Evolutionary conservation across 2,113 vertebrate species (phyloP).

Genomic region (Platichthys flesus): DNA sequence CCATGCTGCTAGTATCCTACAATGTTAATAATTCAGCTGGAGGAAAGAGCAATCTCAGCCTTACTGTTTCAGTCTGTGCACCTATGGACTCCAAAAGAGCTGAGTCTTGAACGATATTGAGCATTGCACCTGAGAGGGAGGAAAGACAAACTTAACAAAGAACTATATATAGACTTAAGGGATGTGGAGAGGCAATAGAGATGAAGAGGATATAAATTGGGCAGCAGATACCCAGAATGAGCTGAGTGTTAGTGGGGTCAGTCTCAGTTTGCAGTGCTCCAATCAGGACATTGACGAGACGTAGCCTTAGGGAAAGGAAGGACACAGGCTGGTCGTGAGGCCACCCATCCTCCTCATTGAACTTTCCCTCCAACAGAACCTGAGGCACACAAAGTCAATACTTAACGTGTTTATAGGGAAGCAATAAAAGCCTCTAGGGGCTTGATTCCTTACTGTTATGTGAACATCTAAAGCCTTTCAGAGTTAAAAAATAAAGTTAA

Average conservation of each 20-base stretch:
- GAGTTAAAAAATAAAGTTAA: no score
- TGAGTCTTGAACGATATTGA: slow-evolving; percentile 97
- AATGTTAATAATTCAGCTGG: background rate
- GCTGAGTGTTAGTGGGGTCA: slow-evolving; percentile 95
- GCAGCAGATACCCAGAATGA: slow-evolving; percentile 89
- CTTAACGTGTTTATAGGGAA: slow-evolving; percentile 6
- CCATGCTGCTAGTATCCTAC: background rate
- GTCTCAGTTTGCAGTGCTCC: slow-evolving; percentile 97
- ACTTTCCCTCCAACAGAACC: slow-evolving; percentile 96
- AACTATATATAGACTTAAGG: background rate
- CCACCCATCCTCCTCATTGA: slow-evolving; percentile 92
- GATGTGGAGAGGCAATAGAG: background rate
- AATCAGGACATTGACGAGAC: slow-evolving; percentile 95
- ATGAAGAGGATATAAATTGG: background rate
- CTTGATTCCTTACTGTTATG: background rate
- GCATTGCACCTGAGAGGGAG: slow-evolving; percentile 89
- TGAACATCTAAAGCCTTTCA: background rate
- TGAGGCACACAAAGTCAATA: slow-evolving; percentile 57
- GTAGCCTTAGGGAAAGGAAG: slow-evolving; percentile 93
- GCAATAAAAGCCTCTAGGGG: background rate
- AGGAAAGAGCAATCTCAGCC: slow-evolving; percentile 30
- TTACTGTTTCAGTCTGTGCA: slow-evolving; percentile 92
- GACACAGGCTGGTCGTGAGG: slow-evolving; percentile 92
- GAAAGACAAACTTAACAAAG: background rate
- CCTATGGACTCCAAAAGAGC: slow-evolving; percentile 94